phyloP scores from a whole-genome alignment of 2,888 invertebrate species.

The Tricholauxania praeusta region DNA sequence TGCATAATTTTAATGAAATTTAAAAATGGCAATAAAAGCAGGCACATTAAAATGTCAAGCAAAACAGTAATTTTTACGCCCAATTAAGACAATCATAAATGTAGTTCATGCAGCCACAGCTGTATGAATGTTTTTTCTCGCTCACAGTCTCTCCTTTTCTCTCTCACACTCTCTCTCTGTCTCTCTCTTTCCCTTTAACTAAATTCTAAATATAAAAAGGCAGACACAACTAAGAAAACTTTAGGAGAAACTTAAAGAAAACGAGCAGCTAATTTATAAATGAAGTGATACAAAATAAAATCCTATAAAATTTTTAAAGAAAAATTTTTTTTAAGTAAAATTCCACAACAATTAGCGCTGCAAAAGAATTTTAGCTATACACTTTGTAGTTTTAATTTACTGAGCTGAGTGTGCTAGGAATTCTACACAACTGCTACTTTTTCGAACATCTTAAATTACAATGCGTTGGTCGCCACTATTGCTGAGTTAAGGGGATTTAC shows the following conservation, averaged over 20 bases:
- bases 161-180: background rate
- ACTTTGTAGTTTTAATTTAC: background rate
- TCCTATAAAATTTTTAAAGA: background rate
- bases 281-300: background rate
- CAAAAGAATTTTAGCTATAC: background rate
- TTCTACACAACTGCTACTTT: too few relatives aligned
- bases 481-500: too few relatives aligned
- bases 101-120: background rate
- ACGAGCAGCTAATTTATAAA: too few relatives aligned
- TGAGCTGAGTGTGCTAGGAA: too few relatives aligned
- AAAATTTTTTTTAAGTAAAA: background rate
- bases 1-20: background rate
- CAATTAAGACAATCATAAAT: constrained; percentile 36
- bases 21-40: background rate
- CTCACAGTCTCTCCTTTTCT: background rate
- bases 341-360: background rate
- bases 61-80: constrained; percentile 8
- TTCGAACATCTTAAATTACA: background rate
- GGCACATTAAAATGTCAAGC: constrained; percentile 21
- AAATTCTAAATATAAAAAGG: background rate
- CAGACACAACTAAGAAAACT: background rate
- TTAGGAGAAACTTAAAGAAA: background rate
- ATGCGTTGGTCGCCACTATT: background rate
- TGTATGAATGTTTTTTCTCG: background rate
- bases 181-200: background rate